These are phyloP conservation scores for Tapirus terrestris DNA, from an alignment of 2,113 vertebrate genomes.

Conservation along the genomic window DNA sequence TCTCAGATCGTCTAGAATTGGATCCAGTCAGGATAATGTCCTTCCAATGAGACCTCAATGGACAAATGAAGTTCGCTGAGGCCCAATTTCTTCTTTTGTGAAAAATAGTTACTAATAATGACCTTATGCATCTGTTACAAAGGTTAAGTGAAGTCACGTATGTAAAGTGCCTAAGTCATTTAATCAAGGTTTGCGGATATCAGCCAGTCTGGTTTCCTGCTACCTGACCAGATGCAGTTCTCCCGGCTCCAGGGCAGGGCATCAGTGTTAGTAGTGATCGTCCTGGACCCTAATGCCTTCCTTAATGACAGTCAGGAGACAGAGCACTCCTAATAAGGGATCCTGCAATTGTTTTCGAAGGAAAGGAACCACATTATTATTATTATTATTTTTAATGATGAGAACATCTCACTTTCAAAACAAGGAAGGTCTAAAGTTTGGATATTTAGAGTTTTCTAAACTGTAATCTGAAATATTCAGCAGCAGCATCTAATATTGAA, in stretches of 20 bases:
- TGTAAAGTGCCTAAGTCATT: neutral
- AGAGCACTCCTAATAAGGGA: neutral
- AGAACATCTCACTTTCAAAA: neutral
- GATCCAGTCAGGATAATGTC: neutral
- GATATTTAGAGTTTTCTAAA: neutral
- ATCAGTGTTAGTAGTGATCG: too few species aligned
- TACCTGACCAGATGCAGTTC: neutral
- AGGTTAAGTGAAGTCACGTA: neutral
- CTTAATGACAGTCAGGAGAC: neutral
- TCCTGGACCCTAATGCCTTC: accelerated
- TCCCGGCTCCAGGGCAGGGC: neutral
- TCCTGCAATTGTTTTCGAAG: neutral
- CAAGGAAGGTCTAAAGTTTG: neutral
- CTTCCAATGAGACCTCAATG: neutral
- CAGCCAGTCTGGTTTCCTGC: neutral
- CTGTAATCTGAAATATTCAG: neutral
- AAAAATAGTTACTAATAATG: neutral
- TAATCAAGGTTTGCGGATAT: neutral
- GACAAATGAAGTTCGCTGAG: too few species aligned
- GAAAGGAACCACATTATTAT: neutral
- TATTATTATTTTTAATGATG: neutral
- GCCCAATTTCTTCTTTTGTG: neutral
- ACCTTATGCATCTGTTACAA: too few species aligned
- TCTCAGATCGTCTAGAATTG: neutral
- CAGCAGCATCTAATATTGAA: neutral